A percentile compares a stretch with the other conserved stretches of the same genome.
phyloP scores from a whole-genome alignment of 2,888 invertebrate genomes.

The Rambutsinella grinnellia region DNA sequence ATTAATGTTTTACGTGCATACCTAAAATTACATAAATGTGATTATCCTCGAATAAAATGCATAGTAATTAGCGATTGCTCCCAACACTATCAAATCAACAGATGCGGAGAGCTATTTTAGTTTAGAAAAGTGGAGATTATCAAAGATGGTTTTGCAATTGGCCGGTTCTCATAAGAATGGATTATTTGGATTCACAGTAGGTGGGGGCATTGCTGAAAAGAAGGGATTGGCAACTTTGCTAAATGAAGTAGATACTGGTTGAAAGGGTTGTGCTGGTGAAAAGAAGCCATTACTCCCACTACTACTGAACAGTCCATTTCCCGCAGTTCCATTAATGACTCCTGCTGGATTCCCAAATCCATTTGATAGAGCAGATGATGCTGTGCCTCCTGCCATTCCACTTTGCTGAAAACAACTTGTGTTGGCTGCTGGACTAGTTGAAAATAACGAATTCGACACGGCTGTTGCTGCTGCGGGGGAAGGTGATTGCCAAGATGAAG shows the following conservation, averaged over 20 bases:
- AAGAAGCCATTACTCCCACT: conserved; percentile 18
- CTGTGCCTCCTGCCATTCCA: conserved; percentile 5
- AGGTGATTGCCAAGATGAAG: conserved; percentile 42
- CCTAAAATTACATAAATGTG: too few species aligned
- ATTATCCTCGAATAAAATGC: too few species aligned
- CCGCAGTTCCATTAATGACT: conserved; percentile 22
- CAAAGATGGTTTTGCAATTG: conserved; percentile 10
- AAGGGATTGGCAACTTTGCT: conserved; percentile 59
- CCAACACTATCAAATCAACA: neutral
- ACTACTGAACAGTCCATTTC: conserved; percentile 30
- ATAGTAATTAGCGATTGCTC: too few species aligned
- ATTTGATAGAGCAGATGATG: conserved; percentile 13
- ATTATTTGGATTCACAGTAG: conserved; percentile 62
- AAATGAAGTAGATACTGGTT: conserved; percentile 21
- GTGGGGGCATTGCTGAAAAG: conserved; percentile 46
- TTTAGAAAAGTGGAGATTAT: conserved; percentile 29
- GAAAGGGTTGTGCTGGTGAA: conserved; percentile 20
- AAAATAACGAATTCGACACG: conserved; percentile 47
- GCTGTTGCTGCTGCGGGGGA: too few species aligned
- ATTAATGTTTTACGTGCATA: too few species aligned
- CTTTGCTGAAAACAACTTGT: conserved; percentile 30
- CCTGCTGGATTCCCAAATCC: conserved; percentile 29
- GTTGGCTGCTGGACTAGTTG: conserved; percentile 56
- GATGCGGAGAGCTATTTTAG: conserved; percentile 18
- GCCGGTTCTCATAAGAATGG: conserved; percentile 60